These are phyloP conservation scores for Aurelia aurita complex sp. Pacific DNA, from an alignment of 30 jellyfish, hydroid and myxozoan species.

Conservation along the genomic window DNA sequence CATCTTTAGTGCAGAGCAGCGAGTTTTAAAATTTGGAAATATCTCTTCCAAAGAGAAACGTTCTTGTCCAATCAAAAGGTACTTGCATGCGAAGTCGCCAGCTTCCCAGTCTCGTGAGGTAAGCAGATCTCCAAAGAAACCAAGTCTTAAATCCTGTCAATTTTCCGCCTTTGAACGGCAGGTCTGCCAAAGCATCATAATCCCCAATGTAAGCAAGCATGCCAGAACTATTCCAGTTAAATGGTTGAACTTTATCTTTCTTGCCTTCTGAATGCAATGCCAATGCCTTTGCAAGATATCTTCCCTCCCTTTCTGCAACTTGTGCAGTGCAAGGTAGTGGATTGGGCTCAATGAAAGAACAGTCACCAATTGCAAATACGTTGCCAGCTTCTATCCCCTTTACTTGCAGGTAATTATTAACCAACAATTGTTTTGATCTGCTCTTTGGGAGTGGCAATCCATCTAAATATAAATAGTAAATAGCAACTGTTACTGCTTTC, in stretches of 20 bases:
- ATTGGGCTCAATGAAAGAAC: constrained; percentile 69
- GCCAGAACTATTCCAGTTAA: constrained; percentile 76
- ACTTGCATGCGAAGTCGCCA: constrained; percentile 98
- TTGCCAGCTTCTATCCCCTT: constrained; percentile 54
- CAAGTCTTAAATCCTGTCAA: constrained; percentile 92
- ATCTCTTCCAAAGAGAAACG: constrained; percentile 96
- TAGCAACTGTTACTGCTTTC: too few relatives aligned
- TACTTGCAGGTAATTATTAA: constrained; percentile 69
- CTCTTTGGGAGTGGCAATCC: constrained; percentile 46
- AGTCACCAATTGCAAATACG: constrained; percentile 94
- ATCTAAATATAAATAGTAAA: background rate
- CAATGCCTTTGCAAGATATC: constrained; percentile 75
- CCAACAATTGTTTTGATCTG: constrained; percentile 74
- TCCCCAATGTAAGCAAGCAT: constrained; percentile 98
- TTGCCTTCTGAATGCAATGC: constrained; percentile 33
- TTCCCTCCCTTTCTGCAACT: constrained; percentile 96
- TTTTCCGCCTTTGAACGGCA: constrained; percentile 89
- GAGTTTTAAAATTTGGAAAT: constrained; percentile 71
- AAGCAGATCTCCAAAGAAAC: constrained; percentile 97
- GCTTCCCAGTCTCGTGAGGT: constrained; percentile 91
- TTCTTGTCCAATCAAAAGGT: constrained; percentile 97
- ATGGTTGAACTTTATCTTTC: constrained; percentile 47
- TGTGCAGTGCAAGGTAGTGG: constrained; percentile 94
- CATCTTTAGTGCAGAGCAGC: background rate
- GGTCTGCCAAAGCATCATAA: constrained; percentile 89